Conservation (phyloP, 2,797 vertebrate genomes). For the Hydrocynus forskahlii region DNA sequence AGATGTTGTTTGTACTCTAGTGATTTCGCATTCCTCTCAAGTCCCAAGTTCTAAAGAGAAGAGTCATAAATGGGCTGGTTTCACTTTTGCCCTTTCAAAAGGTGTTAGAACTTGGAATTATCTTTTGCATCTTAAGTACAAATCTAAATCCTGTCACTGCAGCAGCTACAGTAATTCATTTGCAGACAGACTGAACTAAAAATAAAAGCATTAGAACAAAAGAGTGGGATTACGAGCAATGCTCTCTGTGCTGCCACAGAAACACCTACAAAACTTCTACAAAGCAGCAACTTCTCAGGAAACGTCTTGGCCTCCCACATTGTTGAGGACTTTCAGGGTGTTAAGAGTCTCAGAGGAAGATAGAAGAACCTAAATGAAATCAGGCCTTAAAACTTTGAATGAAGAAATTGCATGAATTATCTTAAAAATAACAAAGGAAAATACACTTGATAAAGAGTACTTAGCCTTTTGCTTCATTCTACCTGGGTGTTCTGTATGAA, state of each 20-base stretch:
- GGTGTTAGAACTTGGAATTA: background rate
- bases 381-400: background rate
- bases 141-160: constrained; percentile 40
- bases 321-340: no score
- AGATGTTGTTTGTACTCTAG: background rate
- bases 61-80: background rate
- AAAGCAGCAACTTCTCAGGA: no score
- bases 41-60: background rate
- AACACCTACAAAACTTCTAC: background rate
- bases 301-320: no score
- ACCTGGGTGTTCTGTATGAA: no score
- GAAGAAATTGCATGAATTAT: background rate
- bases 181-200: background rate
- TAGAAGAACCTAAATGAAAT: background rate
- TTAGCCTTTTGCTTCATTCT: no score
- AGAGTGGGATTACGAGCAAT: background rate
- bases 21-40: background rate
- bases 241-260: background rate
- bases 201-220: background rate
- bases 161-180: no score
- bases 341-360: no score
- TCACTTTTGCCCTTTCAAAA: background rate
- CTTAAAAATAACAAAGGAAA: background rate
- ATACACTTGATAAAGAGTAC: no score
- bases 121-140: background rate